Evolutionary conservation across 2,888 invertebrate genomes (phyloP).

Genomic region (Ectobius pallidus): DNA sequence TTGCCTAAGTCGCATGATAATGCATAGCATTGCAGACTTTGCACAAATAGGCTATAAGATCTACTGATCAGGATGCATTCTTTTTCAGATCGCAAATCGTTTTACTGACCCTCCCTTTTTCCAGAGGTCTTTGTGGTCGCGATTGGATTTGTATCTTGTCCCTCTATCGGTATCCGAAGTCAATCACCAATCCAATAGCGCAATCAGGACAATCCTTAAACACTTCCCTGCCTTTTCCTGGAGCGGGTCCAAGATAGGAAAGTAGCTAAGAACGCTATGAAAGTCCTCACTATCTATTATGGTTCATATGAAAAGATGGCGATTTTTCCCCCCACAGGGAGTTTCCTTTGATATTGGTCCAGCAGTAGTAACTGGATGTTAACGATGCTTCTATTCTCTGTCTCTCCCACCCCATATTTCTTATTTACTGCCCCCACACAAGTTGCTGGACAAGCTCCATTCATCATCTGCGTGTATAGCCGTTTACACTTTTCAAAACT

Average conservation of each 20-base stretch:
- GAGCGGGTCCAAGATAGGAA: slow-evolving; percentile 4
- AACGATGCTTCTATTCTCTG: slow-evolving; percentile 15
- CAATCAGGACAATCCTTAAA: slow-evolving; percentile 27
- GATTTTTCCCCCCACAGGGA: not conserved
- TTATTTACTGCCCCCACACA: slow-evolving; percentile 24
- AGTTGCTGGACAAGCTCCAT: slow-evolving; percentile 1
- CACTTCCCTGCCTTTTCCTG: slow-evolving; percentile 18
- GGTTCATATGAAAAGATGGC: slow-evolving; percentile 2
- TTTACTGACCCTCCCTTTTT: not conserved
- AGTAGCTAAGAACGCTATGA: not conserved
- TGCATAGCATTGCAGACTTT: no score
- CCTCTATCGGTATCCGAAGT: not conserved
- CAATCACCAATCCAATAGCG: slow-evolving; percentile 19
- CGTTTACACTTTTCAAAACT: not conserved
- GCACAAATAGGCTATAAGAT: no score
- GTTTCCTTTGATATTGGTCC: slow-evolving; percentile 12
- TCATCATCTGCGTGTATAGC: not conserved
- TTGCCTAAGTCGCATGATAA: no score
- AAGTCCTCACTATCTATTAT: not conserved
- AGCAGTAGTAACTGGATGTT: slow-evolving; percentile 16
- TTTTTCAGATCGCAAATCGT: slow-evolving; percentile 11
- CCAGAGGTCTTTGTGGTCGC: not conserved
- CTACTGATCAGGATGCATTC: no score
- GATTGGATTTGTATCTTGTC: slow-evolving; percentile 11
- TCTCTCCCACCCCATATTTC: slow-evolving; percentile 7